Percentiles rank a stretch among this genome's conserved stretches.
phyloP scores from a whole-genome alignment of 2,113 vertebrate genomes.

The Empidonax alnorum region DNA sequence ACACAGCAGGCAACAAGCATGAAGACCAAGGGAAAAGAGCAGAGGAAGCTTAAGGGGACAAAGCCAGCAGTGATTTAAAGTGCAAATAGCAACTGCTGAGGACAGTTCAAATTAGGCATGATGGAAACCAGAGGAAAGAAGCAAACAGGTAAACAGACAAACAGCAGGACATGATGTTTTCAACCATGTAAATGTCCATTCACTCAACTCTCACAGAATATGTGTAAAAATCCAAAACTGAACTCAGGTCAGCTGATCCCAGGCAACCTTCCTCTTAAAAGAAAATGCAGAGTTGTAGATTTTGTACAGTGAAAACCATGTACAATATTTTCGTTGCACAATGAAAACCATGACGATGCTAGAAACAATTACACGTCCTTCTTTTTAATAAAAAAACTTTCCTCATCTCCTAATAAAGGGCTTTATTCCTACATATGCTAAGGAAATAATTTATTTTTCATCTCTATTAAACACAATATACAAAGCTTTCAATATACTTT shows the following conservation, averaged over 20 bases:
- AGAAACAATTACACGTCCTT: neutral
- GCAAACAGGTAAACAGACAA: neutral
- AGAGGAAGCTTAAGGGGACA: neutral
- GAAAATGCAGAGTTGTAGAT: neutral
- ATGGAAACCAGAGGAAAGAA: neutral
- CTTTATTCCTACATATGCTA: neutral
- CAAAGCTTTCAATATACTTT: neutral
- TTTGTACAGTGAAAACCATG: neutral
- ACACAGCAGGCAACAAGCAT: neutral
- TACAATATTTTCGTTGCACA: neutral
- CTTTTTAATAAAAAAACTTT: neutral
- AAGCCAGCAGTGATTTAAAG: neutral
- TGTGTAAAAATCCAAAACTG: neutral
- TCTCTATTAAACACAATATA: neutral
- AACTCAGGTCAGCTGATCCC: neutral
- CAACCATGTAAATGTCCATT: neutral
- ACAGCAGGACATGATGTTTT: neutral
- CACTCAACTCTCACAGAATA: neutral
- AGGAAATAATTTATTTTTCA: neutral
- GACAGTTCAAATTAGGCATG: neutral
- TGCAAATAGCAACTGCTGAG: neutral
- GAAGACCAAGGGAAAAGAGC: neutral
- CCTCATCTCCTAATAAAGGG: neutral
- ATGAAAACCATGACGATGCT: neutral
- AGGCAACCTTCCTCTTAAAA: neutral